Conservation (phyloP, 2,888 invertebrate genomes). For the Megalurothrips usitatus region DNA sequence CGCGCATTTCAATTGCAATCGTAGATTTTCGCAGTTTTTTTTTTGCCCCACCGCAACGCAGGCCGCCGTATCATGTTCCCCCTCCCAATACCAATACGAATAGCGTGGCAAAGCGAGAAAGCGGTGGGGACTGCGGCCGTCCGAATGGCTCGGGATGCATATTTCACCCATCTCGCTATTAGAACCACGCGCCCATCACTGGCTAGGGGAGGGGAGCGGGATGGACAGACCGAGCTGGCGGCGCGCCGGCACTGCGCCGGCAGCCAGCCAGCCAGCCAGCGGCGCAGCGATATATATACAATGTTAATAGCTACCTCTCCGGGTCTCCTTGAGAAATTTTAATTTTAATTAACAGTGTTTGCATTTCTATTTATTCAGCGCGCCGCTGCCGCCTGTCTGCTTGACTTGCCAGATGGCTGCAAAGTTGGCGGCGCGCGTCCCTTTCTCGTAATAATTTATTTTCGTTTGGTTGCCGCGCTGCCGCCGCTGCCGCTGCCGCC, state of each 20-base stretch:
- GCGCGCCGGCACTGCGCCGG: neutral
- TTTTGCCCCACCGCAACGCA: too few species aligned
- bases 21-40: too few species aligned
- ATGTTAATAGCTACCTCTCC: neutral
- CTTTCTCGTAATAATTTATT: slow-evolving; percentile 11
- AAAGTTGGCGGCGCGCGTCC: neutral
- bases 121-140: too few species aligned
- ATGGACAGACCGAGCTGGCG: neutral
- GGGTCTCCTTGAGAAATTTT: neutral
- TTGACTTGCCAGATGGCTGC: slow-evolving; percentile 20
- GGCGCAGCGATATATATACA: neutral
- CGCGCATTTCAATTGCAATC: too few species aligned
- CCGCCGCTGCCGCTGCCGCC: neutral
- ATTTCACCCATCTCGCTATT: too few species aligned
- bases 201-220: too few species aligned
- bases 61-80: too few species aligned
- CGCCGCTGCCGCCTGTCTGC: neutral
- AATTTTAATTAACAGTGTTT: slow-evolving; percentile 26
- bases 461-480: neutral
- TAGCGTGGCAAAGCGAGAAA: too few species aligned
- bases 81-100: too few species aligned
- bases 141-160: too few species aligned
- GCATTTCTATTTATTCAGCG: slow-evolving; percentile 26
- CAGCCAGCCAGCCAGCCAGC: neutral
- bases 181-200: too few species aligned